phyloP scores from a whole-genome alignment of 2,797 vertebrate species.

The Buphagus erythrorhynchus region DNA sequence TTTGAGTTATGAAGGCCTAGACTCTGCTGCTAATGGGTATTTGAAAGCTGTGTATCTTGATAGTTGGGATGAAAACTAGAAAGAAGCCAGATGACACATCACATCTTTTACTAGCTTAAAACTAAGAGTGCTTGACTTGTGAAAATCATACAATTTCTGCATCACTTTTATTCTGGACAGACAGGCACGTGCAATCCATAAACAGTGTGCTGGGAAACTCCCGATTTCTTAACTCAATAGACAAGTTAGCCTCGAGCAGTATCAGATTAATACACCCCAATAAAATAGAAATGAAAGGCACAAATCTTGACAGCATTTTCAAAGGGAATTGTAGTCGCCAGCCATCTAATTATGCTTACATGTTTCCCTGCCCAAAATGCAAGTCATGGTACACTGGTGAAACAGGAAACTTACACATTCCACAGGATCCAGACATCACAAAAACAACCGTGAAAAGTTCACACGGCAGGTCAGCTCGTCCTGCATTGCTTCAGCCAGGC shows the following conservation, averaged over 20 bases:
- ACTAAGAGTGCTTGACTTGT: neutral
- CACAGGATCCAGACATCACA: slow-evolving; percentile 43
- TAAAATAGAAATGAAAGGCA: slow-evolving; percentile 34
- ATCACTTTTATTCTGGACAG: neutral
- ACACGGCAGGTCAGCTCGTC: neutral
- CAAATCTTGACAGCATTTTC: slow-evolving; percentile 1
- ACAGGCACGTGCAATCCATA: neutral
- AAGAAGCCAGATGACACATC: neutral
- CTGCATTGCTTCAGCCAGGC: neutral
- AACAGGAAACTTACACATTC: slow-evolving; percentile 57
- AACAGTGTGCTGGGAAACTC: neutral
- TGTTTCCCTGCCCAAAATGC: slow-evolving; percentile 52
- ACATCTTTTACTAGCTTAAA: neutral
- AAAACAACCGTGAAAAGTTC: slow-evolving; percentile 42
- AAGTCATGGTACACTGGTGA: slow-evolving; percentile 54
- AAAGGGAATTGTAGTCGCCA: slow-evolving; percentile 45
- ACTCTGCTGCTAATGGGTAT: neutral
- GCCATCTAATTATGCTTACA: slow-evolving; percentile 32
- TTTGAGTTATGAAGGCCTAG: neutral
- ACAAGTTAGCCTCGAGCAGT: neutral
- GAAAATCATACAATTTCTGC: neutral
- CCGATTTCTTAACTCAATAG: slow-evolving; percentile 29
- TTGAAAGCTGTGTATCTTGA: neutral
- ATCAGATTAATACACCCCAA: slow-evolving; percentile 14
- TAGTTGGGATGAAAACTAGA: neutral